A percentile compares a stretch with the other conserved stretches of the same genome.
These are phyloP conservation scores for Avahi laniger DNA, from an alignment of 2,797 vertebrate species.

Conservation along the genomic window DNA sequence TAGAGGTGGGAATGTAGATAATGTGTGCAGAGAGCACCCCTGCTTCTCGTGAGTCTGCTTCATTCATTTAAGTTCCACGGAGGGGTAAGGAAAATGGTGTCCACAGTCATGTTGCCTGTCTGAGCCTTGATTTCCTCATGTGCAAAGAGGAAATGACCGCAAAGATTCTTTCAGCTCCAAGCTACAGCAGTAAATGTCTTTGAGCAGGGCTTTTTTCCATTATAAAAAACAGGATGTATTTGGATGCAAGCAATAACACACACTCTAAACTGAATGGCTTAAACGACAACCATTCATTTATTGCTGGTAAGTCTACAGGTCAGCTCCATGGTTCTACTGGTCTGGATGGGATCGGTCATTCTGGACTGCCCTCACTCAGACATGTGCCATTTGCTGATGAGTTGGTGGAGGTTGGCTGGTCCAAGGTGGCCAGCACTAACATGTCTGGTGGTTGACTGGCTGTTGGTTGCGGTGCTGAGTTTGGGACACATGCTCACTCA, in stretches of 20 bases:
- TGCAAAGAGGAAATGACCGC: not conserved
- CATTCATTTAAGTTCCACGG: not conserved
- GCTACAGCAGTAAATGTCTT: not conserved
- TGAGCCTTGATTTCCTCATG: not conserved
- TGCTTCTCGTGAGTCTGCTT: not conserved
- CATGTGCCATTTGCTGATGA: not conserved
- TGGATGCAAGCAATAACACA: not conserved
- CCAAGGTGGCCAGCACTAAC: not conserved
- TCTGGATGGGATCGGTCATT: not conserved
- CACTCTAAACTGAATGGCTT: not conserved
- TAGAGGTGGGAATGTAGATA: not conserved
- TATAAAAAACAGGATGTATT: not conserved
- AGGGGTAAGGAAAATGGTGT: not conserved
- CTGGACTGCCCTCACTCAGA: not conserved
- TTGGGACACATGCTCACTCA: not conserved
- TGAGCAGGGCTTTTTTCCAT: not conserved
- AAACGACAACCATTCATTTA: not conserved
- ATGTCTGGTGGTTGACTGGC: not conserved
- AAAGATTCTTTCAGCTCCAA: not conserved
- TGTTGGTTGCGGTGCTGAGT: not conserved
- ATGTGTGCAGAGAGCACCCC: not conserved
- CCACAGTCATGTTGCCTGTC: not conserved
- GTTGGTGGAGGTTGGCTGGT: not conserved
- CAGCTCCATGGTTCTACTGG: not conserved
- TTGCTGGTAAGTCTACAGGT: not conserved